Percentiles rank a stretch among this genome's conserved stretches.
phyloP scores from a whole-genome alignment of 92 coral and sea anemone species.

The Montipora capitata region DNA sequence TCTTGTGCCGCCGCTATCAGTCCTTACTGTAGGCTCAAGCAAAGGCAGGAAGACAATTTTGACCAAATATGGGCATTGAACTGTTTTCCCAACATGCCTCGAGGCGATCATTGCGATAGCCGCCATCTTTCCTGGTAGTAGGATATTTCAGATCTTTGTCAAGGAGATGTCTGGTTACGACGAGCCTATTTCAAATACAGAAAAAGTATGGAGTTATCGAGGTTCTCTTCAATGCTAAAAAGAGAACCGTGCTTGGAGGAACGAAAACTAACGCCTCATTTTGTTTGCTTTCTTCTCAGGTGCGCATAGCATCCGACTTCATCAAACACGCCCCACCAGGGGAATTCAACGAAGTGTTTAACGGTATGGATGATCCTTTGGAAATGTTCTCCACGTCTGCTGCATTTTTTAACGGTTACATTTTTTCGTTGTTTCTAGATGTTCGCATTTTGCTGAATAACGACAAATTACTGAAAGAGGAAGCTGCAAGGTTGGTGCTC shows the following conservation, averaged over 20 bases:
- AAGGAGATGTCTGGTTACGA: constrained; percentile 95
- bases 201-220: constrained; percentile 81
- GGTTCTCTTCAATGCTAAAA: not conserved
- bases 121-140: constrained; percentile 75
- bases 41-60: not conserved
- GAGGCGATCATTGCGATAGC: constrained; percentile 57
- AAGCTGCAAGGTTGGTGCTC: constrained; percentile 88
- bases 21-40: not conserved
- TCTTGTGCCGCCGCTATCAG: not conserved
- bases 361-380: constrained; percentile 79
- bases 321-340: constrained; percentile 99
- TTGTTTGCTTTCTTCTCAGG: constrained; percentile 70
- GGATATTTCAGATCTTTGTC: constrained; percentile 6
- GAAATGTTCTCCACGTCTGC: not conserved
- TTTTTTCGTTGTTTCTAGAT: constrained; percentile 65
- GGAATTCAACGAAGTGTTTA: constrained; percentile 99
- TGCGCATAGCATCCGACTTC: constrained; percentile 98
- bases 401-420: not conserved
- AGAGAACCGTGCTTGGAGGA: not conserved
- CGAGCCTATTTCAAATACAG: constrained; percentile 91
- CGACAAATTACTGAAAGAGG: constrained; percentile 89
- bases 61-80: constrained; percentile 40
- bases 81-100: constrained; percentile 78
- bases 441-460: constrained; percentile 94
- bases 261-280: not conserved